These are phyloP conservation scores for Brotula barbata DNA, from an alignment of 2,797 vertebrate genomes.

Conservation along the genomic window DNA sequence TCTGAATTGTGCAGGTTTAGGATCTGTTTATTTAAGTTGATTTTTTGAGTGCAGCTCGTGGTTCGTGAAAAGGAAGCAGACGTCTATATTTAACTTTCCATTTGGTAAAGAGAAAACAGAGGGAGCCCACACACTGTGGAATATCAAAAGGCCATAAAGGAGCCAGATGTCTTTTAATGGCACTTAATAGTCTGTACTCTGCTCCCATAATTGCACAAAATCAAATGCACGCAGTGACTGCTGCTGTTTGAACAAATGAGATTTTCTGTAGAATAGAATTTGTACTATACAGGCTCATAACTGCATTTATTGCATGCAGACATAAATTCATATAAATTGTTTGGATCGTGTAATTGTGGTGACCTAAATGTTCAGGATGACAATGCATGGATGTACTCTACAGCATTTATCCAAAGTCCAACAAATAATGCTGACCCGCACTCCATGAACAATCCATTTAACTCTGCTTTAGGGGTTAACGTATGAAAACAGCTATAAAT, in stretches of 20 bases:
- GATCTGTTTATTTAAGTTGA: conserved; percentile 30
- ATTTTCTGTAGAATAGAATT: neutral
- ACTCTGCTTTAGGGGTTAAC: too few species aligned
- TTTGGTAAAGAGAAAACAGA: conserved; percentile 52
- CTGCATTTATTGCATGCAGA: too few species aligned
- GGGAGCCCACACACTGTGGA: conserved; percentile 35
- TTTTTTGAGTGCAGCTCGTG: conserved; percentile 41
- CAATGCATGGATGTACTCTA: too few species aligned
- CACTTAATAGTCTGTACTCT: conserved; percentile 20
- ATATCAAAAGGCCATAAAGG: conserved; percentile 33
- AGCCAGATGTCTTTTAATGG: conserved; percentile 26
- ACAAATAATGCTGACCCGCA: too few species aligned
- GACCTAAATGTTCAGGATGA: too few species aligned
- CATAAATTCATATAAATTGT: too few species aligned
- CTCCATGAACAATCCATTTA: too few species aligned
- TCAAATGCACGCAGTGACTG: neutral
- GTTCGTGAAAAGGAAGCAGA: conserved; percentile 45
- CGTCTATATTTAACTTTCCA: conserved; percentile 66
- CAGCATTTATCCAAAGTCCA: too few species aligned
- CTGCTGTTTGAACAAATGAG: neutral
- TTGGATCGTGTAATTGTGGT: too few species aligned
- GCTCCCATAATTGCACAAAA: conserved; percentile 4
- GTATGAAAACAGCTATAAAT: too few species aligned
- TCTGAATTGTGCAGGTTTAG: conserved; percentile 50
- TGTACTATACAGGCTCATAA: too few species aligned